Base-by-base conservation (phyloP, 2,113 vertebrate genomes). In the Chloroceryle aenea region DNA sequence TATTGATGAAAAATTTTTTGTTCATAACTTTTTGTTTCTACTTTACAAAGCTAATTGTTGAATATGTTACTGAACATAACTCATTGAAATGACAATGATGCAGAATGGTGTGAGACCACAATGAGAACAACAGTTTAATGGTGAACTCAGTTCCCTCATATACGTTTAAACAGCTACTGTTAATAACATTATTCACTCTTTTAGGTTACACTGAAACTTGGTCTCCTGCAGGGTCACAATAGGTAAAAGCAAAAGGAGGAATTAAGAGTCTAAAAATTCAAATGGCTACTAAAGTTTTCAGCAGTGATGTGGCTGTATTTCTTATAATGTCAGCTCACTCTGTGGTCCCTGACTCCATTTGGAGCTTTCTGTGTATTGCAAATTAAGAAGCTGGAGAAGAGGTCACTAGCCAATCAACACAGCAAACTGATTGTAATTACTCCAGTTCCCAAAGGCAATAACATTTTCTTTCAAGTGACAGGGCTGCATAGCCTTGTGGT, bases 341-440 rank as follows among this genome's bases (percentile, higher is more conserved):
- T 45, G 15, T 78, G 18, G 72, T 10, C 21, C 30, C 32, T 77
- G 32, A 34, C 42, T 89, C 86, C 4, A 26, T 79, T 84, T 74
- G 63, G 79, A 47, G 17, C 38, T 90, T 92, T 86, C 75, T 78
- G 25, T 87, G 30, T 66, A 42, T 42, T 67, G 45, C 6, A 78
- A 14, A 89, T 64, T 53, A 50, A 87, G 32, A 91, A 80, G 56
- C 52, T 74, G 75, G 67, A 85, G 72, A 90, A 53, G 55, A 93
- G 40, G 75, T 93, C 74, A 66, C 45, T 91, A 76, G 55, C 43
- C 76, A 89, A 72, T 89, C 79, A 87, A 67, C 48, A 75, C 45
- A 88, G 87, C 15, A 88, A 95, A 94, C 56, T 50, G 71, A 82
- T 80, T 89, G 32, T 88, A 90, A 95, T 95, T 91, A 84, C 58